Base-by-base conservation (phyloP, 2,797 vertebrate species). In the Peromyscus attwateri region DNA sequence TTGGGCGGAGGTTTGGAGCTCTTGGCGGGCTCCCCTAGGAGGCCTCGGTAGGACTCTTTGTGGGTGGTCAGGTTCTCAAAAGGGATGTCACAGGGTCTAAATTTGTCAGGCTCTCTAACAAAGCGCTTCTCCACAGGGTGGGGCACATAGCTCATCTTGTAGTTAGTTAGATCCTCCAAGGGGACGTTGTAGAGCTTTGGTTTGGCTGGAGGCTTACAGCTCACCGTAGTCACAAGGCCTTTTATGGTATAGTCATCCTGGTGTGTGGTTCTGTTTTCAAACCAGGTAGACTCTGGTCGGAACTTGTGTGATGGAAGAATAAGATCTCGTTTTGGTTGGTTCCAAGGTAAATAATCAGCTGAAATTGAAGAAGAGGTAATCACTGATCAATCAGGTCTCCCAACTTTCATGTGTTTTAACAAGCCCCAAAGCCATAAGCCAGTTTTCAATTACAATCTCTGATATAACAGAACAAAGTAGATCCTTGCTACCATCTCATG, bases 321-420 rank as follows among this genome's bases (percentile, higher is more conserved):
- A 2, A 77, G 29, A 6, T 98, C 95, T 79, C 91, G 95, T 97
- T 94, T 98, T 49, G 96, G 93, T 89, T 98, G 97, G 55, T 98
- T 98, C 98, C 98, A 98, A 60, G 94, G 95, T 94, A 98, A 73
- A 46, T 97, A 98, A 96, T 98, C 97, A 95, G 76, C 98, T 99
- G 97, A 97, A 99, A 98, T 16, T 0, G 91, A 98, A 97, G 7
- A 97, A 89, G 37, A 27, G 27, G 14, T 81, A 29, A 68, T 96
- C 85, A 93, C 62, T 68, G 66, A 95, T 55, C 52, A 79, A 80
- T 79, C 70, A 84, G 25, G 37, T 91, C 55, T 71, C 6, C 84
- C 73, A 88, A 87, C 6, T 29, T 91, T 7, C 52, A 68, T 14
- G 37, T 52, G 79, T 77, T 85, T 79, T 55, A 89, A 80, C 64